Evolutionary conservation across 2,888 invertebrate species (phyloP), one percentile per base, ranked within the genome.

Genomic region (Lacanobia oleracea): DNA sequence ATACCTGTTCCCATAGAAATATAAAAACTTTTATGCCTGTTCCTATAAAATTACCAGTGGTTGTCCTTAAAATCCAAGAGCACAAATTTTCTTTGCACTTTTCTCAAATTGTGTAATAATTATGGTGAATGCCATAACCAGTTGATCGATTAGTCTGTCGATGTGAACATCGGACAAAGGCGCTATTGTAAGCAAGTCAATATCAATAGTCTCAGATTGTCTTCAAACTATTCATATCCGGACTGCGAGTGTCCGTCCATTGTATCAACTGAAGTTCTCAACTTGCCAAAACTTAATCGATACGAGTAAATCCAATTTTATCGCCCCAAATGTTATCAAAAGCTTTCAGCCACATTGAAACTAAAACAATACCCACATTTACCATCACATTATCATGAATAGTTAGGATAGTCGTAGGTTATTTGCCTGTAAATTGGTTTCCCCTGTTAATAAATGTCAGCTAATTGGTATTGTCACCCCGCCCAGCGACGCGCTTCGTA

Each of bases 381-480:
- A 21, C 65, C 27, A 59, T 53, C 51, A 67, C 66, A 83, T 78
- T 72, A 79, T 64, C 67, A 67, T 78, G 59, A 67, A 77, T 66
- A 75, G 43, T 62, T 70, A 60, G 56, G 63, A 71, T 76, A 77
- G 72, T 72, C 66, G 62, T 71, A 73, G 67, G 76, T 77, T 77
- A 77, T 76, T 81, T 65, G 71, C 66, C 62, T 66, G 66, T 75
- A 71, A 82, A 88, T 86, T 87, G 83, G 77, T 79, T 83, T 84
- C 70, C 81, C 85, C 73, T 84, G 85, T 83, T 71, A 79, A 72
- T 86, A 77, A 73, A 83, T 74, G 75, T 64, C 62, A 68, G 67
- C 51, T 86, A 86, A 86, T 86, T 86, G 79, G 67, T 61, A 71
- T 33, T 81, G 79, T 79, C 77, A 79, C 79, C 84, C 79, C 77